Base-by-base conservation (phyloP, 2,888 invertebrate genomes). In the Amphipyra berbera region DNA sequence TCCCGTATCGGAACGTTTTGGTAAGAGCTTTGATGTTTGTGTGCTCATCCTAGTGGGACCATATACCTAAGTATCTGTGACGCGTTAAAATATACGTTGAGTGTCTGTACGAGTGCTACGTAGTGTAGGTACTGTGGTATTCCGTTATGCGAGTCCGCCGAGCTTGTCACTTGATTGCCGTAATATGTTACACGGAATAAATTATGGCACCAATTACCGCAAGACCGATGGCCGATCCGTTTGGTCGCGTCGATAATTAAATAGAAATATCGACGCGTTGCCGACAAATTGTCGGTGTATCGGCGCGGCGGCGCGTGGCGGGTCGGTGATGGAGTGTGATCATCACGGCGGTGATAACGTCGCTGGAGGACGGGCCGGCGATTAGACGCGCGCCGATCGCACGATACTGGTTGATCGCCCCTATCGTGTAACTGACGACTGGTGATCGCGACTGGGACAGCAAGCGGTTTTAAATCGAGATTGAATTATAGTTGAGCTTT, bases 181-280 rank as follows among this genome's bases (percentile, higher is more conserved):
- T 65, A 53, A 76, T 78, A 73, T 66, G 33, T 76, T 78, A 69
- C 61, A 46, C 35, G 61, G 49, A 35, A 53, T 78, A 61, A 76
- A 47, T 65, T 62, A 79, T 78, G 42, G 68, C 52, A 50, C 58
- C 77, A 71, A 76, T 78, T 67, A 76, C 57, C 38, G 57, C 54
- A 50, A 64, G 55, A 65, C 60, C 61, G 68, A 65, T 65, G 67
- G 56, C 41, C 45, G 61, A 27, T 59, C 49, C 38, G 60, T 55
- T 53, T 57, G 50, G 42, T 58, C 56, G 52, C 61, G 64, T 59
- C 66, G 76, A 81, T 86, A 82, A 85, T 86, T 85, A 83, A 82
- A 76, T 79, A 78, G 78, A 83, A 74, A 78, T 78, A 85, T 84
- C 57, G 65, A 70, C 38, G 52, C 37, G 37, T 35, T 46, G 58